Percentiles rank a stretch among this genome's conserved stretches.
phyloP scores from a whole-genome alignment of 2,113 vertebrate genomes.

The Oenanthe melanoleuca region DNA sequence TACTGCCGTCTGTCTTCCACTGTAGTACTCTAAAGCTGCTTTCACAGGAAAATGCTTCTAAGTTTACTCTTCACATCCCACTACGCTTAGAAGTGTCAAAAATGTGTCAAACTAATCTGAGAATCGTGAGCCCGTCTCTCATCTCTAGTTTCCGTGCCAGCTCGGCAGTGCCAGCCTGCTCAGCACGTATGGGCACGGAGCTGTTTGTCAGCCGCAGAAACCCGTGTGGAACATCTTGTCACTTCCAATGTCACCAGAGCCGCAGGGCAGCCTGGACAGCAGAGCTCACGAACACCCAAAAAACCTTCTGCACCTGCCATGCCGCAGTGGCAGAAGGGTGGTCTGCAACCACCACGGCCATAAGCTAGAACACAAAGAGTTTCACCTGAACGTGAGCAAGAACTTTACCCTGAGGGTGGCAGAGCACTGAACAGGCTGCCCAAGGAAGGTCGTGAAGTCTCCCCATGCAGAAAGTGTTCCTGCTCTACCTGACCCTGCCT shows the following conservation, averaged over 20 bases:
- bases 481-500: neutral
- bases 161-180: neutral
- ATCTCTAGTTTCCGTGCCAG: conserved; percentile 8
- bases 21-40: neutral
- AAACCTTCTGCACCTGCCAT: neutral
- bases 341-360: neutral
- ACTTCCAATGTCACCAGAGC: neutral
- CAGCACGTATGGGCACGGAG: neutral
- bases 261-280: rapidly evolving
- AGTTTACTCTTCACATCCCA: conserved; percentile 63
- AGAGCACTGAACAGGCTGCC: neutral
- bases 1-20: conserved; percentile 12
- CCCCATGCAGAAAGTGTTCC: neutral
- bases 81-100: conserved; percentile 1
- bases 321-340: neutral
- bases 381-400: neutral
- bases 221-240: neutral
- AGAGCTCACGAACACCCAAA: rapidly evolving
- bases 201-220: neutral
- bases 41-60: conserved; percentile 9
- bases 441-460: neutral
- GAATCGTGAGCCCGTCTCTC: conserved; percentile 36
- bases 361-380: neutral
- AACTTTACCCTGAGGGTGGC: neutral
- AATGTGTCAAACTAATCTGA: conserved; percentile 37